phyloP scores from a whole-genome alignment of 2,113 vertebrate species.

The Bujurquina vittata region DNA sequence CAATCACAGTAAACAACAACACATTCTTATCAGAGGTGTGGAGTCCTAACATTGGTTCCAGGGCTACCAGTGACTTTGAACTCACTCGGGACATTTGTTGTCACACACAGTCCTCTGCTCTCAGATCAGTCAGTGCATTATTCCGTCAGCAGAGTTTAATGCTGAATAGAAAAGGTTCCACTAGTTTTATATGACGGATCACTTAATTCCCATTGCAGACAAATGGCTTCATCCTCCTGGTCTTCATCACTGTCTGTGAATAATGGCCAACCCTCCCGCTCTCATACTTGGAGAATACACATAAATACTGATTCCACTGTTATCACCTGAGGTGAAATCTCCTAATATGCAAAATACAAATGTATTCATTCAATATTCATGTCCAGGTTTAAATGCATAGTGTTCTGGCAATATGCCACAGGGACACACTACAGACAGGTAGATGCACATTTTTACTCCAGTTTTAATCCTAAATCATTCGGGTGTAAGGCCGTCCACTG shows the following conservation, averaged over 20 bases:
- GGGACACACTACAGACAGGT: not conserved
- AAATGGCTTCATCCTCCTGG: constrained; percentile 23
- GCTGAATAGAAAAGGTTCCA: constrained; percentile 36
- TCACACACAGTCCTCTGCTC: not conserved
- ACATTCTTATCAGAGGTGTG: constrained; percentile 13
- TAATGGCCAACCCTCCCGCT: constrained; percentile 14
- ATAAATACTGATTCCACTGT: not conserved
- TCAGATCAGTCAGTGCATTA: constrained; percentile 37
- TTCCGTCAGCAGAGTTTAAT: constrained; percentile 34
- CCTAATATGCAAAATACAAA: constrained; percentile 26
- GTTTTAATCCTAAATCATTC: too few species aligned
- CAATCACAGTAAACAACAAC: constrained; percentile 20
- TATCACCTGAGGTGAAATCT: constrained; percentile 7
- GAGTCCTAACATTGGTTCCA: constrained; percentile 7
- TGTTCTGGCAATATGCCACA: not conserved
- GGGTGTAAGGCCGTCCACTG: too few species aligned
- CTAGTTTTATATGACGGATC: constrained; percentile 62
- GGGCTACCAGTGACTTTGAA: constrained; percentile 27
- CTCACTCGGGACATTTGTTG: constrained; percentile 2
- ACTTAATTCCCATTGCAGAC: constrained; percentile 46
- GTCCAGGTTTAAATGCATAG: not conserved
- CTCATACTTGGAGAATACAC: constrained; percentile 9
- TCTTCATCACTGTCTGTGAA: constrained; percentile 38
- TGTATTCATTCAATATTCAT: constrained; percentile 20
- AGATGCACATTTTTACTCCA: too few species aligned